A percentile compares a stretch with the other conserved stretches of the same genome.
These are phyloP conservation scores for Ceratitis capitata DNA, from an alignment of 1,140 invertebrate species.

Conservation along the genomic window DNA sequence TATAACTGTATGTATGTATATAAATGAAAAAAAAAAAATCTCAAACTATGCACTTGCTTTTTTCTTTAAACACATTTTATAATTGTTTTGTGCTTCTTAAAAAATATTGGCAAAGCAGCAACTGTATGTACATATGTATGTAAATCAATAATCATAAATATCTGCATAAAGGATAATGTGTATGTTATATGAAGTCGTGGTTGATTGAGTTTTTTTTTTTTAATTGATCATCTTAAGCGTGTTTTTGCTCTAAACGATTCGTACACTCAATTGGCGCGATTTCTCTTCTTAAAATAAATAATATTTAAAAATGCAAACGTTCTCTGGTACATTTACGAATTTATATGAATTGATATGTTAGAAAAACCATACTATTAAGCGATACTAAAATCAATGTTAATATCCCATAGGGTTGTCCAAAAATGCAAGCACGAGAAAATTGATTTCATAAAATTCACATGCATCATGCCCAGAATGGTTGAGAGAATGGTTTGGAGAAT, in stretches of 20 bases:
- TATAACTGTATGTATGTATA: too few relatives aligned
- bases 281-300: not conserved
- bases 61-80: not conserved
- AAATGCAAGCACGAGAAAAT: too few relatives aligned
- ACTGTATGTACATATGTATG: conserved; percentile 1
- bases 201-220: not conserved
- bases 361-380: not conserved
- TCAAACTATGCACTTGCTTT: not conserved
- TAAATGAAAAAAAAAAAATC: not conserved
- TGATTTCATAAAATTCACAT: too few relatives aligned
- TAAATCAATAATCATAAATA: conserved; percentile 15
- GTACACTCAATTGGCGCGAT: conserved; percentile 31
- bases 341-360: too few relatives aligned
- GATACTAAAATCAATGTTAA: not conserved
- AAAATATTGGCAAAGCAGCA: not conserved
- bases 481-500: too few relatives aligned
- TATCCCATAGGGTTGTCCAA: too few relatives aligned
- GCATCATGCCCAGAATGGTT: too few relatives aligned
- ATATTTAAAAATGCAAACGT: conserved; percentile 43
- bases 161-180: not conserved
- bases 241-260: not conserved
- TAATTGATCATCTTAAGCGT: not conserved
- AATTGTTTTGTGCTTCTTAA: not conserved
- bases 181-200: conserved; percentile 47
- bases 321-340: not conserved